A percentile compares a stretch with the other conserved stretches of the same genome.
Evolutionary conservation across 2,797 vertebrate species (phyloP).

Genomic region (Sitta carolinensis): DNA sequence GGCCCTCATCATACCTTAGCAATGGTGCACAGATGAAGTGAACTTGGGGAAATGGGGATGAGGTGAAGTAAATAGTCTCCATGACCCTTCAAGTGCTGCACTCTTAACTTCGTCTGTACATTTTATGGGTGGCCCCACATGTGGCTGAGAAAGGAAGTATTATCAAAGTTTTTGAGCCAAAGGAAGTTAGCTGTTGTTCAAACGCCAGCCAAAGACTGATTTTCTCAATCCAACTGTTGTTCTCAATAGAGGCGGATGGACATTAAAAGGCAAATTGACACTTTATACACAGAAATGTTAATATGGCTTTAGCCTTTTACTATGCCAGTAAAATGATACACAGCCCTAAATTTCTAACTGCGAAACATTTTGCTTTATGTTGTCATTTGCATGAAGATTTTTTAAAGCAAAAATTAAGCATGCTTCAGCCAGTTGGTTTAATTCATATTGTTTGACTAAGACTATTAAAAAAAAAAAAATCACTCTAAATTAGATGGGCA

Average conservation of each 20-base stretch:
- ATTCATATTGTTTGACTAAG: neutral
- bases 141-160: neutral
- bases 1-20: neutral
- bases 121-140: neutral
- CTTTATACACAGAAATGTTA: neutral
- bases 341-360: neutral
- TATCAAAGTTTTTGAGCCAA: neutral
- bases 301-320: slow-evolving; percentile 1
- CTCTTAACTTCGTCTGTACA: neutral
- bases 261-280: neutral
- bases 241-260: neutral
- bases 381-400: neutral
- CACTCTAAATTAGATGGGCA: neutral
- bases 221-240: neutral
- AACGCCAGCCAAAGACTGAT: neutral
- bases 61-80: neutral
- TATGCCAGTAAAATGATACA: neutral
- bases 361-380: slow-evolving; percentile 18
- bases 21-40: neutral
- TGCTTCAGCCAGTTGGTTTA: neutral
- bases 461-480: neutral
- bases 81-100: neutral
- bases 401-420: neutral
- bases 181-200: neutral
- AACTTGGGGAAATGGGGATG: neutral